Evolutionary conservation across 1,140 invertebrate genomes (phyloP), one percentile per base, ranked within the genome.

Genomic region (Diabrotica undecimpunctata): DNA sequence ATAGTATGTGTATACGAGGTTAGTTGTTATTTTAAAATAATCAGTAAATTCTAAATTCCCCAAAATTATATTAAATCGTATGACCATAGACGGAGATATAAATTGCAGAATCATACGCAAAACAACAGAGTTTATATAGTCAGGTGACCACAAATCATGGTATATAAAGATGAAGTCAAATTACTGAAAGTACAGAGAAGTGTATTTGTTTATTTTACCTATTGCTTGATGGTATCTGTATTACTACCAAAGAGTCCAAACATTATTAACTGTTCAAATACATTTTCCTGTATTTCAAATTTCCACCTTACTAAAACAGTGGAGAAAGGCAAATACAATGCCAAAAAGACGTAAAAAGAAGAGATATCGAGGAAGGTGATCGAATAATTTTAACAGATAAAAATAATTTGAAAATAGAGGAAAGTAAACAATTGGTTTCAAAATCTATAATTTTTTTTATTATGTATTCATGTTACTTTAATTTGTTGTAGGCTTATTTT

Each of bases 401-500:
- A 46, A 46, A 46, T 46, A 46, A 10, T 10, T n/a, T 46, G 2
- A 46, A 5, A n/a, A 8, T 46, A 5, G 5, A 46, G 25, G 8
- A 4, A 46, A 10, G n/a, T 46, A 46, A 46, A 8, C 6, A 46
- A 46, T 5, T 8, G 6, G 6, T 46, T 5, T 5, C n/a, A 10
- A 10, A 10, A 10, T n/a, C n/a, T 6, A 46, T 5, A 10, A 8
- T 46, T 46, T n/a, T 5, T 46, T n/a, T 8, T 46, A 10, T 6
- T 6, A 8, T n/a, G 41, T 46, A 6, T 46, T 46, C 8, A 46
- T 46, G 6, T 46, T 46, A 10, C n/a, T 2, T 46, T 46, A n/a
- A 41, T 54, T 51, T 11, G 10, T 67, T 64, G 13, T 72, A 91
- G 89, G 84, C 87, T 39, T 79, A 86, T 56, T 90, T 87, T 80